Evolutionary conservation across 2,888 invertebrate species (phyloP), one percentile per base, ranked within the genome.

Genomic region (Melinaea marsaeus): DNA sequence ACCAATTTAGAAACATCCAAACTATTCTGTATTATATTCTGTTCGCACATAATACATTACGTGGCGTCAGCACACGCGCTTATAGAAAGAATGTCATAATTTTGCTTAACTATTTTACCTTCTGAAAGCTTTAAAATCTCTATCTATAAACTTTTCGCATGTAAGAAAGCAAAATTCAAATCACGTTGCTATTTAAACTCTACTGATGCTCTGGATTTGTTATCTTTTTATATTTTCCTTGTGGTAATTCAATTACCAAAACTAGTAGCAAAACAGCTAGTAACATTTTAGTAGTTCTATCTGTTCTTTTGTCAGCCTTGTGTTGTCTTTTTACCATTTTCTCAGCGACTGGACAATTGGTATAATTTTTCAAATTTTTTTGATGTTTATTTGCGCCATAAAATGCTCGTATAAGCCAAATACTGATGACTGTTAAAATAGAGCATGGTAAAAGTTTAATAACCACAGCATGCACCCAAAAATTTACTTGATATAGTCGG

Each of bases 281-380:
- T 48, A 98, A 87, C 94, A 98, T 96, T 80, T 94, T 94, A 0
- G 98, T 98, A 0, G 98, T 98, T 66, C 98, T 92, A 78, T 98
- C 96, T 0, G 95, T 95, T 66, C 95, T 92, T 64, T 94, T 92
- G 76, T 96, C 95, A 46, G 93, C 92, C 76, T 94, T 94, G 54
- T 90, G 83, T 71, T 88, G 90, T 45, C 89, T 76, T 64, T 87
- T 88, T 66, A 88, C 81, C 80, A 83, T 85, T 72, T 86, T 86
- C 70, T 88, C 88, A 0, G 82, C 87, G 2, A 91, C 81, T 0
- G 92, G 91, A 63, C 92, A 92, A 0, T 91, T 84, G 72, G 92
- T 93, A 76, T 94, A 94, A 55, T 92, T 93, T 70, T 94, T 92
- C 32, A 95, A 81, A 48, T 94, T 93, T 68, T 95, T 93, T 70